Conservation (phyloP, 2,797 vertebrate genomes). For the Melanotaenia pygmaea region DNA sequence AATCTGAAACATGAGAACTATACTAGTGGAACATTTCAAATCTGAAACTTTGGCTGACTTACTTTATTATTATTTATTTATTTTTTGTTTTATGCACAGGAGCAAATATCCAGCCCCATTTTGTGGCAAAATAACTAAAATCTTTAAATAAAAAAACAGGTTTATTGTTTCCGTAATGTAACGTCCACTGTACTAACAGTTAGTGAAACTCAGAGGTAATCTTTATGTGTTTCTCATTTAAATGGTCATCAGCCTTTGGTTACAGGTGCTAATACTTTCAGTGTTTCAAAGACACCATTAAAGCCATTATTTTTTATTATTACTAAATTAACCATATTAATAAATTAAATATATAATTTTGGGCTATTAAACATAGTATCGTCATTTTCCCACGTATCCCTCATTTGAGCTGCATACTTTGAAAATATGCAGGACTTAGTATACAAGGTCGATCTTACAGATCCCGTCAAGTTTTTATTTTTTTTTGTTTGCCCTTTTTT, state of each 20-base stretch:
- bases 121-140: slow-evolving; percentile 64
- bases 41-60: slow-evolving; percentile 14
- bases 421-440: no score
- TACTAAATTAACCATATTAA: background rate
- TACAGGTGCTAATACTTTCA: background rate
- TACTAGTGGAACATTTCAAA: slow-evolving; percentile 38
- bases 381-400: background rate
- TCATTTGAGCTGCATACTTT: background rate
- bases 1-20: slow-evolving; percentile 44
- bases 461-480: background rate
- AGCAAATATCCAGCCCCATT: slow-evolving; percentile 65
- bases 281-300: slow-evolving; percentile 10
- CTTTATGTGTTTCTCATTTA: background rate
- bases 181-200: no score
- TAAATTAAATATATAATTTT: slow-evolving; percentile 3
- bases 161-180: no score
- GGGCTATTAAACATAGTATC: background rate
- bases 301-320: background rate
- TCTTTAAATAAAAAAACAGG: no score
- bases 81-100: slow-evolving; percentile 23
- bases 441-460: background rate
- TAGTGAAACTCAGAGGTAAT: no score
- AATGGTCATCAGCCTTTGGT: slow-evolving; percentile 12
- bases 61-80: background rate
- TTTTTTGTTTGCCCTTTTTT: background rate